These are phyloP conservation scores for Cenopis cana DNA, from an alignment of 2,888 invertebrate genomes.

Conservation along the genomic window DNA sequence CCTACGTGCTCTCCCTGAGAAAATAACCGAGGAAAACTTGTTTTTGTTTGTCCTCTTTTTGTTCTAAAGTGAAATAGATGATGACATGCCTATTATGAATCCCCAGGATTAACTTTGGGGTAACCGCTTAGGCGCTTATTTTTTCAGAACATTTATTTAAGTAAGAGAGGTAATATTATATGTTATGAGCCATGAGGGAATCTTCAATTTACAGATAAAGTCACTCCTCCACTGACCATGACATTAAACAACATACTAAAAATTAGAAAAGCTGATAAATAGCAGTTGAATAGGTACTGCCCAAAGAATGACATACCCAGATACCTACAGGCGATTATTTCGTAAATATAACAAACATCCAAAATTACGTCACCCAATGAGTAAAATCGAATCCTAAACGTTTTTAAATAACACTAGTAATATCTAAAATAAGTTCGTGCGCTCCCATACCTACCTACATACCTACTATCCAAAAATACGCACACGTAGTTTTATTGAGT, in stretches of 20 bases:
- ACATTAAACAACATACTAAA: neutral
- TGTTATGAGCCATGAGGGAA: neutral
- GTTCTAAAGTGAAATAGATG: conserved; percentile 62
- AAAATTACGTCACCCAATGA: too few relatives aligned
- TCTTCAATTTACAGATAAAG: neutral
- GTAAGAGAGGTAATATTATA: neutral
- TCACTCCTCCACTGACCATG: neutral
- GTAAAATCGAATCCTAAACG: too few relatives aligned
- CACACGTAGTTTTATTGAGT: neutral
- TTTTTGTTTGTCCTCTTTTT: conserved; percentile 74
- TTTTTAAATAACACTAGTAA: too few relatives aligned
- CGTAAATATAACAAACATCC: too few relatives aligned
- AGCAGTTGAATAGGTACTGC: too few relatives aligned
- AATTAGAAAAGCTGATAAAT: neutral
- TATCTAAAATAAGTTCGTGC: too few relatives aligned
- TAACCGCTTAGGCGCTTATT: too few relatives aligned
- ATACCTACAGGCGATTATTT: too few relatives aligned
- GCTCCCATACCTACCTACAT: too few relatives aligned
- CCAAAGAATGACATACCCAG: too few relatives aligned
- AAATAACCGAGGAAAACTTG: conserved; percentile 75
- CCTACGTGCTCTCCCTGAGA: conserved; percentile 80
- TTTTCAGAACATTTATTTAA: neutral
- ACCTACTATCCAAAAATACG: neutral
- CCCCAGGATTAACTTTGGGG: conserved; percentile 23
- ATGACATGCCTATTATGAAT: conserved; percentile 48